Evolutionary conservation across 2,797 vertebrate species (phyloP).

Genomic region (Tragopan temminckii): DNA sequence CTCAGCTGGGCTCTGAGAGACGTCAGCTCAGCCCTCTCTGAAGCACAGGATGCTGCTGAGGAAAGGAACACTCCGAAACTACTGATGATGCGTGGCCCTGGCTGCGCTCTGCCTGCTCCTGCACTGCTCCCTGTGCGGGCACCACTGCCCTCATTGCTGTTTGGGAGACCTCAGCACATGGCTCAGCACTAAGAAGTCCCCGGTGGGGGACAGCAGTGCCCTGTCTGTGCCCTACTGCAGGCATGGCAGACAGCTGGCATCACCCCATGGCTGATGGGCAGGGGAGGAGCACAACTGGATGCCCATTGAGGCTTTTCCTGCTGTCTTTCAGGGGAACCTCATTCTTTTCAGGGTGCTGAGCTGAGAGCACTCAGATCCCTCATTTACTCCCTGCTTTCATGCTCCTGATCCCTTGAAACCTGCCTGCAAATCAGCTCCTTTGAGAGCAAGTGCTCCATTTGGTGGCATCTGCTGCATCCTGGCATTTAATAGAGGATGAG

Average conservation of each 20-base stretch:
- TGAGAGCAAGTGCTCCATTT: background rate
- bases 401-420: background rate
- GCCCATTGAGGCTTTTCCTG: background rate
- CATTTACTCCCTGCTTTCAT: background rate
- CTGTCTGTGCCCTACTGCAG: too few species aligned
- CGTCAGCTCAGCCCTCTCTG: background rate
- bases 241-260: background rate
- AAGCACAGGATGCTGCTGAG: background rate
- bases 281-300: background rate
- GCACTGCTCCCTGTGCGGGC: background rate
- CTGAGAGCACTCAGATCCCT: background rate
- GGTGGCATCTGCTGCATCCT: background rate
- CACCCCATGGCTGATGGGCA: background rate
- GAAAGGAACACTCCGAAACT: background rate
- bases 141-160: background rate
- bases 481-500: background rate
- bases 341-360: fast-evolving
- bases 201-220: too few species aligned
- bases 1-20: constrained; percentile 30
- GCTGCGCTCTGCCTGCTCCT: background rate
- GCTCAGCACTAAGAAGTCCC: background rate
- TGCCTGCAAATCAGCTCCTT: background rate
- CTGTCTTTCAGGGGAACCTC: background rate
- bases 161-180: fast-evolving
- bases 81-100: fast-evolving